phyloP scores from a whole-genome alignment of 2,113 vertebrate species.

The Chamaetylas fuelleborni region DNA sequence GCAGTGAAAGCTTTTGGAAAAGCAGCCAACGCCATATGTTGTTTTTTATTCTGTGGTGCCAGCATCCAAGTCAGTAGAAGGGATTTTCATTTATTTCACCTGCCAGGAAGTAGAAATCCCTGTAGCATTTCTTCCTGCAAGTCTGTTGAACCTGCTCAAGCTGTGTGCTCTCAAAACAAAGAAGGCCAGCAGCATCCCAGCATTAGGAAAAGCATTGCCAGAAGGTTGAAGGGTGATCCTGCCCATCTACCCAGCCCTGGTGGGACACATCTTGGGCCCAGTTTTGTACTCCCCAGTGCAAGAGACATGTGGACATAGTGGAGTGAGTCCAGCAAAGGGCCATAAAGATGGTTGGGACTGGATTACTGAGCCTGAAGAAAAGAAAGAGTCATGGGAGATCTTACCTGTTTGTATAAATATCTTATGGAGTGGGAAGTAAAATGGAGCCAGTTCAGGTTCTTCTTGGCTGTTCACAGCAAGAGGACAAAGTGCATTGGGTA shows the following conservation, averaged over 20 bases:
- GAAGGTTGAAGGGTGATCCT: rapidly evolving
- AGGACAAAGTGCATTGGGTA: not conserved
- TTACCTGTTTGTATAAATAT: rapidly evolving
- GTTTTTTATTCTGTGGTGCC: not conserved
- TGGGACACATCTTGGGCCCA: not conserved
- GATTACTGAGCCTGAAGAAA: not conserved
- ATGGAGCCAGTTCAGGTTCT: rapidly evolving
- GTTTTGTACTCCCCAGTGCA: not conserved
- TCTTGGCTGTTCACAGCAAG: not conserved
- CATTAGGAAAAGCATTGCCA: not conserved
- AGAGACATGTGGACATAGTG: not conserved
- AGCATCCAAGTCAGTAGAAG: not conserved
- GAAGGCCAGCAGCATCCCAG: not conserved
- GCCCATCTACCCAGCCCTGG: not conserved
- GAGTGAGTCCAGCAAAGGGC: not conserved
- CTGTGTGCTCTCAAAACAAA: not conserved
- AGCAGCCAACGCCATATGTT: not conserved
- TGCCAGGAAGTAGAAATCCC: not conserved
- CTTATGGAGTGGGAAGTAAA: not conserved
- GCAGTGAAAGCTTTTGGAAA: not conserved
- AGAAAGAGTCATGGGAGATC: rapidly evolving
- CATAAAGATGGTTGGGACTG: not conserved
- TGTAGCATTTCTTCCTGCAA: not conserved
- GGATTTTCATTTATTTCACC: not conserved
- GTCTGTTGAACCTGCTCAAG: not conserved